phyloP scores from a whole-genome alignment of 2,888 invertebrate genomes.

The Seira musarum region DNA sequence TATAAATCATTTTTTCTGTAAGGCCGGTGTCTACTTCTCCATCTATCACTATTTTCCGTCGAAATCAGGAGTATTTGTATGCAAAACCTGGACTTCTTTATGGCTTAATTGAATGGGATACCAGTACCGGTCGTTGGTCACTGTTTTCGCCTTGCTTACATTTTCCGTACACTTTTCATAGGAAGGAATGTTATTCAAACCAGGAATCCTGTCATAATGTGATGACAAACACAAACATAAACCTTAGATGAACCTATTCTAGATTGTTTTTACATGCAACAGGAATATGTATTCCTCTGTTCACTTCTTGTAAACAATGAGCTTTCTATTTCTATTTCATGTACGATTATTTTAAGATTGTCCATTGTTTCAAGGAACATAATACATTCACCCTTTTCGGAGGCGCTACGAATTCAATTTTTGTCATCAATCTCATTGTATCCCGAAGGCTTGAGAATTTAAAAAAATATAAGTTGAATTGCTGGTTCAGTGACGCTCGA shows the following conservation, averaged over 20 bases:
- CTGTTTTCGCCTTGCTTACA: background rate
- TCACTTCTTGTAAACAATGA: no score
- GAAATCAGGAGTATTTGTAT: conserved; percentile 52
- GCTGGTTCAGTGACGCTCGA: no score
- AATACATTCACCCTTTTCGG: conserved; percentile 3
- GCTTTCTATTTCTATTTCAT: no score
- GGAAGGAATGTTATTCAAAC: background rate
- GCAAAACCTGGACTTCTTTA: conserved; percentile 49
- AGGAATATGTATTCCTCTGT: no score
- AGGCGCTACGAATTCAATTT: background rate
- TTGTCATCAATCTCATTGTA: background rate
- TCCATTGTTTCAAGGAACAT: background rate
- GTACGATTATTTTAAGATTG: background rate
- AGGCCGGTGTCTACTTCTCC: conserved; percentile 44
- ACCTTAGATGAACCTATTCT: no score
- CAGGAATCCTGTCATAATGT: background rate
- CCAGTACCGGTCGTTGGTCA: conserved; percentile 27
- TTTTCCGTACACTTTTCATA: background rate
- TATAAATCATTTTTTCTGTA: conserved; percentile 46
- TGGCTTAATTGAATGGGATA: conserved; percentile 59
- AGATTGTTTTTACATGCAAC: no score
- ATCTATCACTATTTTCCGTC: conserved; percentile 52
- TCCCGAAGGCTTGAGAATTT: no score
- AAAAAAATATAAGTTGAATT: no score
- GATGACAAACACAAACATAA: conserved; percentile 1